These are phyloP conservation scores for Oikopleura albicans DNA, from an alignment of 23 tunicate species.

Conservation along the genomic window DNA sequence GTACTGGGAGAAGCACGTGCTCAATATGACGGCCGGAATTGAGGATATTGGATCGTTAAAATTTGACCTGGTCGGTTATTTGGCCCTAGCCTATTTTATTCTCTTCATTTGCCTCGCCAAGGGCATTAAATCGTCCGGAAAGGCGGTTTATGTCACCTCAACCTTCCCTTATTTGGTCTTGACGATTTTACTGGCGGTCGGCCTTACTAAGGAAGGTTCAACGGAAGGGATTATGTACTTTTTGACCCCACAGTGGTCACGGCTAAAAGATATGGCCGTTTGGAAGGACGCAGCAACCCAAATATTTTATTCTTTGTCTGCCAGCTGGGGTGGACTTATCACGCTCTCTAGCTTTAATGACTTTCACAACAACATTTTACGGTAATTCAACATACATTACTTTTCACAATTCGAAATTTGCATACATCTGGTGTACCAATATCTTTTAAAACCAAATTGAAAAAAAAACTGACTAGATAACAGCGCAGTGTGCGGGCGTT, in stretches of 20 bases:
- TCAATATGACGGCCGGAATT: constrained; percentile 23
- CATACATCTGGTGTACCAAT: too few relatives aligned
- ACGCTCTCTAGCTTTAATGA: constrained; percentile 63
- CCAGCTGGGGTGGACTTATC: constrained; percentile 86
- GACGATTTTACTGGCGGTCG: constrained; percentile 45
- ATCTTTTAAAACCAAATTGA: too few relatives aligned
- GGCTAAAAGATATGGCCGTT: constrained; percentile 21
- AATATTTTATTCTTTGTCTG: constrained; percentile 67
- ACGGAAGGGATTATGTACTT: constrained; percentile 66
- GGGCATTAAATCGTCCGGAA: constrained; percentile 78
- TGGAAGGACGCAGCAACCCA: constrained; percentile 84
- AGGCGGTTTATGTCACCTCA: constrained; percentile 86
- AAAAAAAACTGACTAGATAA: too few relatives aligned
- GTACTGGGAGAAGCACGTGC: constrained; percentile 27
- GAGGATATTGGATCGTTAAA: constrained; percentile 41
- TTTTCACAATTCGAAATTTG: too few relatives aligned
- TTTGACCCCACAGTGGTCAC: constrained; percentile 35
- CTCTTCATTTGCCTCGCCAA: constrained; percentile 54
- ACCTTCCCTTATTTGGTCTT: constrained; percentile 67
- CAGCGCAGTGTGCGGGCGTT: too few relatives aligned
- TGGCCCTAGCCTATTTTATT: constrained; percentile 58
- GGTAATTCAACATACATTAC: too few relatives aligned
- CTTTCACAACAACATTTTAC: constrained; percentile 54
- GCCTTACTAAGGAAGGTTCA: constrained; percentile 64
- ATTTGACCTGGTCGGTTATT: constrained; percentile 31